phyloP scores from a whole-genome alignment of 2,888 invertebrate species.

The Odontothrips loti region DNA sequence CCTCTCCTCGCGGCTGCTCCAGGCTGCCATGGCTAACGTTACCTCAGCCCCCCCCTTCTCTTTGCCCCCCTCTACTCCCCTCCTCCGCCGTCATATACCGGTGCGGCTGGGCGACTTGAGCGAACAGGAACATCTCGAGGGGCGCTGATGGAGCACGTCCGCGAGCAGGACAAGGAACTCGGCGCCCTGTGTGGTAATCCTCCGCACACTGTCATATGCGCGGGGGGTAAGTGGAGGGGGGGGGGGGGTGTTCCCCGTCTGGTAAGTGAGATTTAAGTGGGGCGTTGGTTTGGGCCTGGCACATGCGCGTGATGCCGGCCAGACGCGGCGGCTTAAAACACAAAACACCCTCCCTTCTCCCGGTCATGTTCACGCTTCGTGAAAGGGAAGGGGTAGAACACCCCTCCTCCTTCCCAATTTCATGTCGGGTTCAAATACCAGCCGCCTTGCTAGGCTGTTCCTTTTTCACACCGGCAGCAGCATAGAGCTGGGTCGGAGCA shows the following conservation, averaged over 20 bases:
- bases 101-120: background rate
- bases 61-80: too few species aligned
- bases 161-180: background rate
- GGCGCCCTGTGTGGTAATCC: background rate
- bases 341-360: background rate
- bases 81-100: background rate
- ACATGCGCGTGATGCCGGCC: background rate
- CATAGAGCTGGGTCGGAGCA: too few species aligned
- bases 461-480: too few species aligned
- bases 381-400: too few species aligned
- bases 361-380: background rate
- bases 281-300: background rate
- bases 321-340: background rate
- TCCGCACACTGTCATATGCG: background rate
- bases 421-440: too few species aligned
- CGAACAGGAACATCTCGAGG: background rate
- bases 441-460: background rate
- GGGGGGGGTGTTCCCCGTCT: background rate
- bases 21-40: background rate
- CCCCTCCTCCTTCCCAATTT: too few species aligned
- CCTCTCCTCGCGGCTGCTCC: background rate
- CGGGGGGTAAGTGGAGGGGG: background rate
- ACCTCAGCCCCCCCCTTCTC: too few species aligned
- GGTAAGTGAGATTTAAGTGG: constrained; percentile 6
- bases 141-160: too few species aligned